These are phyloP conservation scores for Periophthalmodon schlosseri DNA, from an alignment of 2,113 vertebrate species.

Conservation along the genomic window DNA sequence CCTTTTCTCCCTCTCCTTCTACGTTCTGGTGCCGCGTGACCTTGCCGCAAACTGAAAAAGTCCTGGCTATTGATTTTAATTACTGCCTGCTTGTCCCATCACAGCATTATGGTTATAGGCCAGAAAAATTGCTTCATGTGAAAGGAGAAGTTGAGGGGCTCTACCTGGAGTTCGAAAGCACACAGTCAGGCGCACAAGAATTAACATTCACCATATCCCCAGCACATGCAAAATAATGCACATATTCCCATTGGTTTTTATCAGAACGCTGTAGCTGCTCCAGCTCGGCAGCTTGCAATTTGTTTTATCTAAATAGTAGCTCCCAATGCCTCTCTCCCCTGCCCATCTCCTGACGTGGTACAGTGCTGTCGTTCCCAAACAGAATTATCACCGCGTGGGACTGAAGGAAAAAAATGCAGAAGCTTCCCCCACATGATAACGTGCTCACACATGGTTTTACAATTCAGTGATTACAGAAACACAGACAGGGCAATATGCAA, in stretches of 20 bases:
- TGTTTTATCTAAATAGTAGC: conserved; percentile 81
- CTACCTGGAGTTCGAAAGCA: conserved; percentile 25
- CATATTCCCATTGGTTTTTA: conserved; percentile 62
- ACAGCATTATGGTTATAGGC: conserved; percentile 84
- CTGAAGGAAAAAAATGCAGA: conserved; percentile 33
- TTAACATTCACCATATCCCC: conserved; percentile 38
- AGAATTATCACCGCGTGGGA: conserved; percentile 73
- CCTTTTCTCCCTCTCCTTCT: conserved; percentile 43
- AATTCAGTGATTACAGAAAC: conserved; percentile 67
- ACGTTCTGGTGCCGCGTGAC: conserved; percentile 78
- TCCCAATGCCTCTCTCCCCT: conserved; percentile 66
- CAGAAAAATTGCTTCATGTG: conserved; percentile 80
- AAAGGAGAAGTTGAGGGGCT: conserved; percentile 17
- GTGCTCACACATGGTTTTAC: conserved; percentile 62
- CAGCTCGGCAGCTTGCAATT: conserved; percentile 75
- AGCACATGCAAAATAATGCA: conserved; percentile 44
- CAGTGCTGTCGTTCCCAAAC: conserved; percentile 69
- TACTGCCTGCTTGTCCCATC: conserved; percentile 84
- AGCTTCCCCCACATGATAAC: conserved; percentile 49
- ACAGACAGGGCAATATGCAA: conserved; percentile 49
- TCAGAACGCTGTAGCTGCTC: conserved; percentile 61
- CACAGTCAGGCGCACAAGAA: conserved; percentile 35
- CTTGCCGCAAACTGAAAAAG: conserved; percentile 87
- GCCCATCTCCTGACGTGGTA: conserved; percentile 72
- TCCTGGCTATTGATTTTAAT: conserved; percentile 98